Base-by-base conservation (phyloP, 2,113 vertebrate genomes). In the Oryzias curvinotus region DNA sequence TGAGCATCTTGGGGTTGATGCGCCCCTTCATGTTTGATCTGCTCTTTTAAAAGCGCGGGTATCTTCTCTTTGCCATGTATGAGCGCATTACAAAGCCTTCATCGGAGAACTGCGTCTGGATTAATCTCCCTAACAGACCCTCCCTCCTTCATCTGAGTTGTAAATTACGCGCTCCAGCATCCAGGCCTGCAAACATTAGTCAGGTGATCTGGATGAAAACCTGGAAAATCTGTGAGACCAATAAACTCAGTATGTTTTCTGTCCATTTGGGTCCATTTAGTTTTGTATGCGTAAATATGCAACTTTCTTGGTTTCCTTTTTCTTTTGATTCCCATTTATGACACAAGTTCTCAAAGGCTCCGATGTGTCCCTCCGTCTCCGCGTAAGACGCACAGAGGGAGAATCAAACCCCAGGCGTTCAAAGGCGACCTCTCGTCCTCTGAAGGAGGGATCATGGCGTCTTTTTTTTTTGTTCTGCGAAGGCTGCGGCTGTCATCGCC, bases 101-200 rank as follows among this genome's bases (percentile, higher is more conserved):
- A 17, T 17, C 26, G 23, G 25, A 47, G 50, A 14, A 42, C 25
- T 42, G 12, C 48, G 13, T 76, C 58, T 70, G 62, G 67, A 52
- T 75, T 46, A 8, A 72, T 73, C 53, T 61, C 44, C 25, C 52
- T 36, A 80, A 49, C 66, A 44, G 70, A 14, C 52, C 69, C 62
- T 6, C 60, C 52, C 49, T 50, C 70, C 4, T 3, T 62, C 52
- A 60, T 42, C 42, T 5, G 7, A 62, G 73, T 65, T 71, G 77
- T 84, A 70, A 85, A 85, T 86, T 70, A 80, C 72, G 56, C 83
- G 53, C 75, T 52, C 55, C 64, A 43, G 2, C 46, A n/a, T 52
- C 8, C 41, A 61, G 75, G 78, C 65, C 46, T 41, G 42, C 61
- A 66, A 75, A 82, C 75, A 51, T 54, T 54, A 61, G 57, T 19